phyloP scores from a whole-genome alignment of 2,888 invertebrate species.

The Oeneis ivallda region DNA sequence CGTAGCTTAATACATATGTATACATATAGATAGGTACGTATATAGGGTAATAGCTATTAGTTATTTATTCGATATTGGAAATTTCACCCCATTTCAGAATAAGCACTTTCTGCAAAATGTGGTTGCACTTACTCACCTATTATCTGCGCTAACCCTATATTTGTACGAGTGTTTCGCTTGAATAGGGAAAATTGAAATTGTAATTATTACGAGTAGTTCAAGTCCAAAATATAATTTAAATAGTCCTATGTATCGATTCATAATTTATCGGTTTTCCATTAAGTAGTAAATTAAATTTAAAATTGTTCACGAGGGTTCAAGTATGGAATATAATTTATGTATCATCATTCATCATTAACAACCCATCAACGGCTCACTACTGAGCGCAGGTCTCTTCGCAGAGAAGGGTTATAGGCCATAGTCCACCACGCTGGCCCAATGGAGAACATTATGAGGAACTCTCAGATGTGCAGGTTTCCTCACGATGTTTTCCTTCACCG shows the following conservation, averaged over 20 bases:
- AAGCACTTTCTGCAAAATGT: background rate
- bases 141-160: background rate
- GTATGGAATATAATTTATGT: no score
- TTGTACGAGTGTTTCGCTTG: background rate
- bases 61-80: background rate
- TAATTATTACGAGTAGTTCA: background rate
- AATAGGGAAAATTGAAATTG: constrained; percentile 4
- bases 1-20: no score
- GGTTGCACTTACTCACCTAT: background rate
- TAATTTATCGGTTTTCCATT: background rate
- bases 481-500: no score
- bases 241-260: background rate
- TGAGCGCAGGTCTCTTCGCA: no score
- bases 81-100: background rate
- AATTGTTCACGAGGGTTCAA: background rate
- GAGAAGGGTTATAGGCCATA: no score
- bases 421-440: no score
- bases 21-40: no score
- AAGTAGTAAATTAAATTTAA: background rate
- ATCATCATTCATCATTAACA: no score
- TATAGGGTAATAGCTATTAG: no score
- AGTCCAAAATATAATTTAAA: background rate
- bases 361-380: no score
- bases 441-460: no score
- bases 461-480: no score